Conservation (phyloP, 2,113 vertebrate species). For the Atlantisia rogersi region DNA sequence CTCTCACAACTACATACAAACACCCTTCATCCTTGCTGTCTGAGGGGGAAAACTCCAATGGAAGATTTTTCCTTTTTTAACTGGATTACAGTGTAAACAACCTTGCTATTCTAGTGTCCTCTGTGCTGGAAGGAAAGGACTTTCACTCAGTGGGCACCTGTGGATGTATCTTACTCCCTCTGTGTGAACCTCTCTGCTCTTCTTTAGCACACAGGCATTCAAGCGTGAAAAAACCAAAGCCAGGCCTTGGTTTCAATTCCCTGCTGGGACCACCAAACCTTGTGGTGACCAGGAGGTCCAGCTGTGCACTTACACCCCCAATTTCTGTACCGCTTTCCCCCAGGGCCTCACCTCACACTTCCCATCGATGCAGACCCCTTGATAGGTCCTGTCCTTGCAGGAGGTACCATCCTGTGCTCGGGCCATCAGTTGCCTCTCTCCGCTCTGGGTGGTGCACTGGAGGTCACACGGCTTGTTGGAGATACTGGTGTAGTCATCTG, state of each 20-base stretch:
- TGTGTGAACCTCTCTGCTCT: not conserved
- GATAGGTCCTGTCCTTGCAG: conserved; percentile 82
- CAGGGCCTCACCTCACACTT: conserved; percentile 83
- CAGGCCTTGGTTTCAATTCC: not conserved
- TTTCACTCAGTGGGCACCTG: not conserved
- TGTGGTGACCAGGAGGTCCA: not conserved
- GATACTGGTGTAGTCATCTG: conserved; percentile 92
- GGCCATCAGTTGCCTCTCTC: conserved; percentile 87
- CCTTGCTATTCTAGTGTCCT: not conserved
- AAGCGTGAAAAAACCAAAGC: not conserved
- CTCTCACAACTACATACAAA: not conserved
- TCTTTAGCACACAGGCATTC: not conserved
- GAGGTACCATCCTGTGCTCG: conserved; percentile 88
- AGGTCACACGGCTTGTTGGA: conserved; percentile 92
- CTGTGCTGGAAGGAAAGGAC: not conserved
- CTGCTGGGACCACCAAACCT: not conserved
- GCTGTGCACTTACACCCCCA: not conserved
- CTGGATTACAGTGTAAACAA: not conserved
- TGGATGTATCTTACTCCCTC: not conserved
- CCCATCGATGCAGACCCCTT: conserved; percentile 89
- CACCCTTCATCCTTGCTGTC: not conserved
- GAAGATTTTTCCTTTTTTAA: not conserved
- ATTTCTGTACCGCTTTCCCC: not conserved
- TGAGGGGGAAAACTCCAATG: not conserved
- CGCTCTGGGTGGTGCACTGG: conserved; percentile 85